A percentile compares a stretch with the other conserved stretches of the same genome.
Evolutionary conservation across 2,888 invertebrate species (phyloP).

Genomic region (Chouioia cunea): DNA sequence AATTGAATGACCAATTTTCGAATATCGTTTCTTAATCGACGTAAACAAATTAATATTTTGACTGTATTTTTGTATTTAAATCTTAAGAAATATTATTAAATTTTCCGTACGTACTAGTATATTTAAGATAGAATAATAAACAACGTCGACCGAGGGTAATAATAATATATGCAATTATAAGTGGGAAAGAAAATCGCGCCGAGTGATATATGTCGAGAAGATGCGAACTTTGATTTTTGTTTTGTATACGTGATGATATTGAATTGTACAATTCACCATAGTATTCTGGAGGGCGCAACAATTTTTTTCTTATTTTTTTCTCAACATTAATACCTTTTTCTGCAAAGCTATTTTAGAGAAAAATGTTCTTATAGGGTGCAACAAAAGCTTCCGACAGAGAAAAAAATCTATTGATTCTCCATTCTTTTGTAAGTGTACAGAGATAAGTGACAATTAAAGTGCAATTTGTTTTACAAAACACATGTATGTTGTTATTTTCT

Average conservation of each 20-base stretch:
- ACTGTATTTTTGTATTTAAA: slow-evolving; percentile 26
- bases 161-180: slow-evolving; percentile 12
- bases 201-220: slow-evolving; percentile 29
- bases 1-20: slow-evolving; percentile 20
- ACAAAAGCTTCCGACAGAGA: slow-evolving; percentile 19
- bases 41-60: slow-evolving; percentile 21
- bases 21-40: neutral
- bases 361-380: neutral
- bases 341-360: slow-evolving; percentile 9
- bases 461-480: slow-evolving; percentile 51
- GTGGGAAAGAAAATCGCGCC: slow-evolving; percentile 1
- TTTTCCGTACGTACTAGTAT: slow-evolving; percentile 1
- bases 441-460: slow-evolving; percentile 51
- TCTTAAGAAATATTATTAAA: neutral
- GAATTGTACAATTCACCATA: slow-evolving; percentile 33
- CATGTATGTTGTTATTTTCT: slow-evolving; percentile 9
- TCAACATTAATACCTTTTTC: slow-evolving; percentile 23
- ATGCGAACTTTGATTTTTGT: slow-evolving; percentile 21
- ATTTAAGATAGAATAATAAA: slow-evolving; percentile 7
- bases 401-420: slow-evolving; percentile 21
- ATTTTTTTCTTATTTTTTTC: slow-evolving; percentile 34
- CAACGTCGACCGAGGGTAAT: slow-evolving; percentile 6
- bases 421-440: slow-evolving; percentile 48
- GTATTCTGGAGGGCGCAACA: slow-evolving; percentile 25
- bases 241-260: slow-evolving; percentile 27